Conservation (phyloP, 2,797 vertebrate genomes). For the Coendou prehensilis region DNA sequence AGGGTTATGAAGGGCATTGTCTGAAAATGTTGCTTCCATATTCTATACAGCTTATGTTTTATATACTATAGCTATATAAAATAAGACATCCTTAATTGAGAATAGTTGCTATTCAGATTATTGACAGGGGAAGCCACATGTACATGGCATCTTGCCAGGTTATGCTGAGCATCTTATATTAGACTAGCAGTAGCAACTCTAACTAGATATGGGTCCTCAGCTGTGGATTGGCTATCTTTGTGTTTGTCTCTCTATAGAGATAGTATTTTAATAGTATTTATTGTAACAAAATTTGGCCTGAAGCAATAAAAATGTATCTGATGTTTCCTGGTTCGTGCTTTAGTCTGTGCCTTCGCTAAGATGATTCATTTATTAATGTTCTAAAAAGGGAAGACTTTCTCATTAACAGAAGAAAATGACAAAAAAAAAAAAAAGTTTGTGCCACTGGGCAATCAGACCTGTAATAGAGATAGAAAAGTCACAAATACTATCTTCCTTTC, state of each 20-base stretch:
- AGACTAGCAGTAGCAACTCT: neutral
- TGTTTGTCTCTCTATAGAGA: slow-evolving; percentile 16
- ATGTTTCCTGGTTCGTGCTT: slow-evolving; percentile 59
- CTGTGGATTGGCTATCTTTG: neutral
- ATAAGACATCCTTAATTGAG: slow-evolving; percentile 51
- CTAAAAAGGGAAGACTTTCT: slow-evolving; percentile 65
- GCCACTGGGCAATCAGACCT: slow-evolving; percentile 58
- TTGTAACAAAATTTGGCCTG: slow-evolving; percentile 41
- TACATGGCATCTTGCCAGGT: neutral
- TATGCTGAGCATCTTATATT: neutral
- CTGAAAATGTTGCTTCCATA: slow-evolving; percentile 36
- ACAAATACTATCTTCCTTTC: slow-evolving; percentile 9
- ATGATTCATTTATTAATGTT: slow-evolving; percentile 77
- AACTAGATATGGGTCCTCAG: neutral
- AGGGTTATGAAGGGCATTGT: neutral
- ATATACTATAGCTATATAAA: neutral
- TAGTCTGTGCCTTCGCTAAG: slow-evolving; percentile 62
- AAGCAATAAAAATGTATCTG: slow-evolving; percentile 69
- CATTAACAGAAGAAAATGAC: slow-evolving; percentile 60
- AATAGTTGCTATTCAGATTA: slow-evolving; percentile 27
- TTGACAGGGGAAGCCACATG: neutral
- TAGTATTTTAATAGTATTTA: slow-evolving; percentile 53
- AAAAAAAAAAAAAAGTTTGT: slow-evolving; percentile 32
- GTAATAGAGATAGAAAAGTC: slow-evolving; percentile 66
- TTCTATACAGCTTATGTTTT: neutral